These are phyloP conservation scores for Resseliella maxima DNA, from an alignment of 2,888 invertebrate genomes.

Conservation along the genomic window DNA sequence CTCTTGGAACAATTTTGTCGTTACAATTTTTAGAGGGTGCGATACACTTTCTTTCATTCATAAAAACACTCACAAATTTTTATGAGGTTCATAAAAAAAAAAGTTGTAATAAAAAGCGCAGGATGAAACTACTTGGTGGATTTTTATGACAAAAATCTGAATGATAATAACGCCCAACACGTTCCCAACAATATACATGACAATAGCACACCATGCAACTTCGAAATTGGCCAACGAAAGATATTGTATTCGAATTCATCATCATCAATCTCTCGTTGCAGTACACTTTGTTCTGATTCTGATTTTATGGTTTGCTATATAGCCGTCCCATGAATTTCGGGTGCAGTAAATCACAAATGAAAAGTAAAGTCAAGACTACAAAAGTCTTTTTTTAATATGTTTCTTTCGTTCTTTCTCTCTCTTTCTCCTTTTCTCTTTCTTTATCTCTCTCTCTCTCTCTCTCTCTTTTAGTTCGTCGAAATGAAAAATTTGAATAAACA, in stretches of 20 bases:
- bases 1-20: not conserved
- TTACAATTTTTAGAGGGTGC: slow-evolving; percentile 8
- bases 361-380: not conserved
- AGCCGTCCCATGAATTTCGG: too few species aligned
- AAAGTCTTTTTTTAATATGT: not conserved
- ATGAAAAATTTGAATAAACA: slow-evolving; percentile 9
- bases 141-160: slow-evolving; percentile 42
- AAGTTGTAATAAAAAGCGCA: not conserved
- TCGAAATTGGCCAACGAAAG: slow-evolving; percentile 4
- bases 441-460: too few species aligned
- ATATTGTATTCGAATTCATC: not conserved
- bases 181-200: slow-evolving; percentile 2
- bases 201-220: not conserved
- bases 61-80: not conserved
- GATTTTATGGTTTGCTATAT: too few species aligned
- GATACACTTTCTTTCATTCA: not conserved
- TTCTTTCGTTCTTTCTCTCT: too few species aligned
- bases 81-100: not conserved
- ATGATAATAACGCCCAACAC: slow-evolving; percentile 39
- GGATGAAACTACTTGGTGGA: slow-evolving; percentile 28
- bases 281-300: not conserved
- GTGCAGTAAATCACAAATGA: too few species aligned
- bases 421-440: too few species aligned
- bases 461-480: too few species aligned
- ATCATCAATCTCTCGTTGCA: not conserved